Evolutionary conservation across 2,888 invertebrate genomes (phyloP), one percentile per base, ranked within the genome.

Genomic region (Watsonalla cultraria): DNA sequence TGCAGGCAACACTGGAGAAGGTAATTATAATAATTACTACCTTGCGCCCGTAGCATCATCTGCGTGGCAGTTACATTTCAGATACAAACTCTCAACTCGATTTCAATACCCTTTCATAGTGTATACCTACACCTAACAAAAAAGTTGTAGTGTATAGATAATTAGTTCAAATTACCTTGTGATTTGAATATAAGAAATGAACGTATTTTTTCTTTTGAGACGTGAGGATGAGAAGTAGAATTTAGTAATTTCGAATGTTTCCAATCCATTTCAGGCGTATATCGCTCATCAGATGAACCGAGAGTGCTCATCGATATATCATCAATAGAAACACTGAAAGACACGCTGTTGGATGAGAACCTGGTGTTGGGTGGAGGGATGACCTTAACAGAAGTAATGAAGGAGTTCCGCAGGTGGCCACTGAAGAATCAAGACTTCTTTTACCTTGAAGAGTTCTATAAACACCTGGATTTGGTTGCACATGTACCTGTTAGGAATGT

Each of bases 1-100:
- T 5, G 94, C 94, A 24, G 96, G 96, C 33, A 95, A 96, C 71
- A 96, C 96, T 1, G 95, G 94, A 5, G 93, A 92, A 81, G 96
- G 95, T 94, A 80, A 72, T 5, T 14, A 47, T 46, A 7, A n/a
- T n/a, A n/a, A n/a, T n/a, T n/a, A n/a, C n/a, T n/a, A n/a, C n/a
- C n/a, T n/a, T n/a, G n/a, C n/a, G n/a, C n/a, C n/a, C n/a, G n/a
- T n/a, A n/a, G n/a, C n/a, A n/a, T n/a, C n/a, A n/a, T n/a, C n/a
- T n/a, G n/a, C n/a, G n/a, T n/a, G n/a, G n/a, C n/a, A n/a, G n/a
- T n/a, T n/a, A n/a, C n/a, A n/a, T n/a, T n/a, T n/a, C n/a, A n/a
- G n/a, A n/a, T n/a, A n/a, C n/a, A n/a, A n/a, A n/a, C n/a, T n/a
- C n/a, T n/a, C n/a, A n/a, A n/a, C n/a, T n/a, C n/a, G n/a, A n/a